A percentile compares a stretch with the other conserved stretches of the same genome.
phyloP scores from a whole-genome alignment of 2,888 invertebrate species.

The Notodonta dromedarius region DNA sequence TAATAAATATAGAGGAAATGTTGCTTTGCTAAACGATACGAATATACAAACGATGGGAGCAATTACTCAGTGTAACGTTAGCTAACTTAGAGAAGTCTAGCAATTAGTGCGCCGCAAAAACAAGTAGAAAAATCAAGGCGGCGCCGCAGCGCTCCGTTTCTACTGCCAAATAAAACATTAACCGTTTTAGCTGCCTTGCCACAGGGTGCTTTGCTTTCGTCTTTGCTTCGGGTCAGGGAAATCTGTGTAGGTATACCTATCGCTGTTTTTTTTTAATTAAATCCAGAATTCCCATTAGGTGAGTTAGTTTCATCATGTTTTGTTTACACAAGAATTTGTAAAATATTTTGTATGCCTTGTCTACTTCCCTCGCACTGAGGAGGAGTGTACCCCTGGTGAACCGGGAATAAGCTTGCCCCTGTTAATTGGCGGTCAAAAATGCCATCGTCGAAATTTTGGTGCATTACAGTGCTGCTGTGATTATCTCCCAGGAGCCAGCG shows the following conservation, averaged over 20 bases:
- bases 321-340: too few relatives aligned
- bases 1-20: neutral
- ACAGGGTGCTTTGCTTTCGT: slow-evolving; percentile 33
- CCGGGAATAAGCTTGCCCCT: too few relatives aligned
- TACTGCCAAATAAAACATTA: slow-evolving; percentile 50
- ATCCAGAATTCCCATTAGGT: too few relatives aligned
- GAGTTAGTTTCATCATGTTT: too few relatives aligned
- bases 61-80: slow-evolving; percentile 28
- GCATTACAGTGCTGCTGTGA: too few relatives aligned
- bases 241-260: slow-evolving; percentile 7
- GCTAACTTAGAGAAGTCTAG: slow-evolving; percentile 31
- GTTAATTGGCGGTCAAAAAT: too few relatives aligned
- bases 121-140: slow-evolving; percentile 33
- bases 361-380: too few relatives aligned
- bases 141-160: slow-evolving; percentile 35
- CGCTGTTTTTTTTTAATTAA: slow-evolving; percentile 10
- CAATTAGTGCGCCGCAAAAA: slow-evolving; percentile 43
- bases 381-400: too few relatives aligned
- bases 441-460: too few relatives aligned
- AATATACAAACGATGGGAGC: slow-evolving; percentile 19
- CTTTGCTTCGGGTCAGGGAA: slow-evolving; percentile 14
- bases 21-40: neutral
- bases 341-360: too few relatives aligned
- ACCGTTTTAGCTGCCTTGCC: slow-evolving; percentile 32
- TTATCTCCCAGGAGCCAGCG: too few relatives aligned